Percentiles rank a stretch among this genome's conserved stretches.
Conservation (phyloP, 2,797 vertebrate species). For the Graptemys geographica region DNA sequence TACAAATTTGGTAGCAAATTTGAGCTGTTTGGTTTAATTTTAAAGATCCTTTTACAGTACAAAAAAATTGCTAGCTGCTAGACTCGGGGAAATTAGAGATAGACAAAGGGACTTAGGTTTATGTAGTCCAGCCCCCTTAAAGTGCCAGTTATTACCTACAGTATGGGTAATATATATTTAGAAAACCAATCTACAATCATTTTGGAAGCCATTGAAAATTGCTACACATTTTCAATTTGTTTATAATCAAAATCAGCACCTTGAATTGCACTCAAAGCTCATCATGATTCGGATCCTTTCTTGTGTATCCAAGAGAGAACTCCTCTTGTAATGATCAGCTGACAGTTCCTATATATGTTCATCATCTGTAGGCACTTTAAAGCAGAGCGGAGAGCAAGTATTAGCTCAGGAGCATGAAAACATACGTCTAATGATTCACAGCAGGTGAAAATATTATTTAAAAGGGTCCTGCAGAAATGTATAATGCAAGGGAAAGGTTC, state of each 20-base stretch:
- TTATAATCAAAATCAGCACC: neutral
- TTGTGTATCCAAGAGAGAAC: neutral
- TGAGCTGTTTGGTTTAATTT: neutral
- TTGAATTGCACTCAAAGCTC: neutral
- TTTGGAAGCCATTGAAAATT: neutral
- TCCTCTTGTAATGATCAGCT: neutral
- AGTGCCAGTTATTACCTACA: neutral
- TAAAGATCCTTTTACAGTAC: accelerated
- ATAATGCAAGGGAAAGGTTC: neutral
- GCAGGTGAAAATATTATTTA: neutral
- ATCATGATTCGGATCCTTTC: neutral
- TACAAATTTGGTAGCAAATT: neutral
- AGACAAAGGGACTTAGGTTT: neutral
- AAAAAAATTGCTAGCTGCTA: neutral
- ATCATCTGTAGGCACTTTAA: neutral
- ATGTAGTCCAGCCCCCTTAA: neutral
- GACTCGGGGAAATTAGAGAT: neutral
- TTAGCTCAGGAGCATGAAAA: neutral
- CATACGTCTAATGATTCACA: neutral
- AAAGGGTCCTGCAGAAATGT: neutral
- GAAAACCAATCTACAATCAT: neutral
- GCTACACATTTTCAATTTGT: neutral
- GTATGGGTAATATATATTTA: neutral
- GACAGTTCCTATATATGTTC: neutral
- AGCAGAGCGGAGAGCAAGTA: neutral